These are phyloP conservation scores for Tinamus major DNA, from an alignment of 2,797 vertebrate genomes.

Conservation along the genomic window DNA sequence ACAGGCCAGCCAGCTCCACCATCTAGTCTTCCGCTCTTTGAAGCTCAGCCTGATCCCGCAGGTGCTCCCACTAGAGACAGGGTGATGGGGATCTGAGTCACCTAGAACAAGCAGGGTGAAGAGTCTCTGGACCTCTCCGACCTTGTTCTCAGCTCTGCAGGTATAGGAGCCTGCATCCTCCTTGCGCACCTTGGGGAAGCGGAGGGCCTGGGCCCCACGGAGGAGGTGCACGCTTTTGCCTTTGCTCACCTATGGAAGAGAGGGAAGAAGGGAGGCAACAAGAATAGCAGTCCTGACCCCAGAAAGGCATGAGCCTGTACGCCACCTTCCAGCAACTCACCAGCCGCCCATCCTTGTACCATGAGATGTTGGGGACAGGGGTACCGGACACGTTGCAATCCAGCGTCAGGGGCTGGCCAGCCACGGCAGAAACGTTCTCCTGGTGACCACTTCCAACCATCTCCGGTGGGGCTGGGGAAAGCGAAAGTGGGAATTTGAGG, in stretches of 20 bases:
- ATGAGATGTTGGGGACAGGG: constrained; percentile 84
- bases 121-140: constrained; percentile 79
- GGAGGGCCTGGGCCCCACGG: constrained; percentile 81
- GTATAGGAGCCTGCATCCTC: constrained; percentile 85
- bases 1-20: too few species aligned
- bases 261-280: background rate
- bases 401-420: constrained; percentile 86
- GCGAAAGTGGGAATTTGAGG: background rate
- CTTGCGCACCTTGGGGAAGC: constrained; percentile 83
- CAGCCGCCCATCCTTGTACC: constrained; percentile 85
- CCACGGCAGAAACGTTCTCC: constrained; percentile 83
- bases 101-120: constrained; percentile 87
- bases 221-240: constrained; percentile 78
- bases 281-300: background rate
- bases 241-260: constrained; percentile 70
- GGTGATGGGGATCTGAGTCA: constrained; percentile 66
- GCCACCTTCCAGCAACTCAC: constrained; percentile 72
- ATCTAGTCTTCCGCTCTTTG: background rate
- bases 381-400: constrained; percentile 85
- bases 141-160: constrained; percentile 85
- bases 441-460: constrained; percentile 82
- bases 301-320: background rate
- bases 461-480: constrained; percentile 84
- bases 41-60: background rate
- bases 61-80: background rate